Conservation (phyloP, 2,888 invertebrate species). For the Apamea sordens region DNA sequence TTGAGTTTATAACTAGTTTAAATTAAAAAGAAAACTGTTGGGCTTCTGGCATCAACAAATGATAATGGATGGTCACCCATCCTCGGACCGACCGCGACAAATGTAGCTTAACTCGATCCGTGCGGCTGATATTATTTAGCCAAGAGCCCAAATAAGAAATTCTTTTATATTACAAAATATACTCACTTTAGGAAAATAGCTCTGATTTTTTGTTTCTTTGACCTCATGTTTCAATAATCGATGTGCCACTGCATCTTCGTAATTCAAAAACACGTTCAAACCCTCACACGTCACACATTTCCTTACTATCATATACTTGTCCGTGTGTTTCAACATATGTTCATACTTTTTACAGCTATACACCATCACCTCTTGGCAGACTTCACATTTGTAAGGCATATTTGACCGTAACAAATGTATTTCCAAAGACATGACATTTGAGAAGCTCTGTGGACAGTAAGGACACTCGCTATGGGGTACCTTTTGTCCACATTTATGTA, state of each 20-base stretch:
- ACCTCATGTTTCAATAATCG: constrained; percentile 35
- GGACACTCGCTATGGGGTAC: constrained; percentile 44
- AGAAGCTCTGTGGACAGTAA: constrained; percentile 69
- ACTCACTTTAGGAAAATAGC: constrained; percentile 55
- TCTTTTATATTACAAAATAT: not conserved
- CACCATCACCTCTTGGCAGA: constrained; percentile 61
- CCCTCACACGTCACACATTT: constrained; percentile 71
- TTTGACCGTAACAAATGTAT: constrained; percentile 53
- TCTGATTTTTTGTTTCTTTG: not conserved
- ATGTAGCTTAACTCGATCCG: not conserved
- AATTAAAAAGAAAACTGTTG: too few relatives aligned
- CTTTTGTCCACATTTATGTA: constrained; percentile 67
- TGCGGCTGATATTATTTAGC: too few relatives aligned
- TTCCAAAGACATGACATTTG: constrained; percentile 2
- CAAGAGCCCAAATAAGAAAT: too few relatives aligned
- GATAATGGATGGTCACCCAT: not conserved
- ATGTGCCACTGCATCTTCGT: constrained; percentile 45
- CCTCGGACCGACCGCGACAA: not conserved
- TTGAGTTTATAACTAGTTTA: too few relatives aligned
- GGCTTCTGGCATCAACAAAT: not conserved
- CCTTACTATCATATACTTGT: constrained; percentile 63
- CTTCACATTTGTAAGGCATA: constrained; percentile 52
- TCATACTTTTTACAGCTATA: constrained; percentile 68
- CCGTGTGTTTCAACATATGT: constrained; percentile 73
- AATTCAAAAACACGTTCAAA: constrained; percentile 54